Evolutionary conservation across 64 coral and sea anemone genomes (phyloP), one percentile per base, ranked within the genome.

Genomic region (Pachyseris speciosa): DNA sequence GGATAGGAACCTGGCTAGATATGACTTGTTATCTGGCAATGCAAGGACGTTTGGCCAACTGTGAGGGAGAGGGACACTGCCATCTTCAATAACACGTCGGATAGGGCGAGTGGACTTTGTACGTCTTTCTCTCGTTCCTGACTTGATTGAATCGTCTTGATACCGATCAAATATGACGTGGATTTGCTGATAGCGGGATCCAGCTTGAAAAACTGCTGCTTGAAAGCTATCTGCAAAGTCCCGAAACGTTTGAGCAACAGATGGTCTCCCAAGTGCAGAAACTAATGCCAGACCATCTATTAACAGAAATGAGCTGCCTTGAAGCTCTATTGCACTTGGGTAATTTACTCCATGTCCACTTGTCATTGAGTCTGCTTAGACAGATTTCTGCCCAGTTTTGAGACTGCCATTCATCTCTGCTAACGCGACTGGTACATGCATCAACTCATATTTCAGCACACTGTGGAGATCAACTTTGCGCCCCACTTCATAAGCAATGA

Each of bases 281-380:
- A 94, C 86, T 67, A 94, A 89, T 75, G 92, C 58, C 93, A 95
- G 69, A 45, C 76, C 92, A 75, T 94, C 85, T 52, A 89, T 89
- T 69, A 89, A 69, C 55, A 89, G 88, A 53, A 69, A 94, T 38
- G 87, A 37, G 49, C 61, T 90, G 26, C 80, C 93, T 79, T 58
- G 66, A 36, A 90, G 55, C 75, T 41, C 37, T 36, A 94, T 90
- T 22, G 29, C 12, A 76, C 57, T 84, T 33, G 85, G 85, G 43
- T 57, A 95, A 90, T 89, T 71, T 45, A 86, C 51, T 86, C 86
- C n/a, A n/a, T n/a, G n/a, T n/a, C n/a, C 80, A 74, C 89, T 90
- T n/a, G 80, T 79, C 45, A 90, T 39, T 22, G 90, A 55, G 51
- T 90, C 87, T 53, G 93, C 86, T 53, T 90, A 76, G 15, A 84